Conservation (phyloP, 2,888 invertebrate species). For the Macrosiphum euphorbiae region DNA sequence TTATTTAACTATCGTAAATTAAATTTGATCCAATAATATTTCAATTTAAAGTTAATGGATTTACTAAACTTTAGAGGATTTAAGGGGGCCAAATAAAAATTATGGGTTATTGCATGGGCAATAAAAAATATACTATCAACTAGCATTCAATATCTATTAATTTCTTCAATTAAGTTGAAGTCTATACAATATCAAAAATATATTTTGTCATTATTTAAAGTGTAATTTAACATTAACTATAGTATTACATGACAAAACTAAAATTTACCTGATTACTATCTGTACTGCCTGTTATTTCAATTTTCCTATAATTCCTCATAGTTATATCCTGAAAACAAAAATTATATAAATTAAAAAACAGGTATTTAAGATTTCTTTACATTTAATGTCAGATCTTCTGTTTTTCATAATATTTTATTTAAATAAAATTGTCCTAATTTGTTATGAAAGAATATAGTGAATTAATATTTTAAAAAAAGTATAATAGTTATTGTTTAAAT, state of each 20-base stretch:
- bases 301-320: neutral
- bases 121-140: neutral
- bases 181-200: neutral
- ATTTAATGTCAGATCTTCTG: neutral
- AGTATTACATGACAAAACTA: neutral
- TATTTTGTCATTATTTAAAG: neutral
- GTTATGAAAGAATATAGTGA: neutral
- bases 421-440: neutral
- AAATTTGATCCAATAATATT: no score
- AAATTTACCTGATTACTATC: neutral
- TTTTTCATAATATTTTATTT: neutral
- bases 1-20: no score
- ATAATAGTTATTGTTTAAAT: no score
- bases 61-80: neutral
- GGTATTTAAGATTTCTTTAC: neutral
- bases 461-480: no score
- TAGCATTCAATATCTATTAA: neutral
- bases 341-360: neutral
- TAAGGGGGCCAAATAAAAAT: neutral
- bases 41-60: no score
- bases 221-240: neutral
- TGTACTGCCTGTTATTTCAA: neutral
- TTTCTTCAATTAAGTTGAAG: neutral
- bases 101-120: neutral
- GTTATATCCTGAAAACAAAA: neutral